These are phyloP conservation scores for Acanthis flammea DNA, from an alignment of 2,797 vertebrate genomes.

Conservation along the genomic window DNA sequence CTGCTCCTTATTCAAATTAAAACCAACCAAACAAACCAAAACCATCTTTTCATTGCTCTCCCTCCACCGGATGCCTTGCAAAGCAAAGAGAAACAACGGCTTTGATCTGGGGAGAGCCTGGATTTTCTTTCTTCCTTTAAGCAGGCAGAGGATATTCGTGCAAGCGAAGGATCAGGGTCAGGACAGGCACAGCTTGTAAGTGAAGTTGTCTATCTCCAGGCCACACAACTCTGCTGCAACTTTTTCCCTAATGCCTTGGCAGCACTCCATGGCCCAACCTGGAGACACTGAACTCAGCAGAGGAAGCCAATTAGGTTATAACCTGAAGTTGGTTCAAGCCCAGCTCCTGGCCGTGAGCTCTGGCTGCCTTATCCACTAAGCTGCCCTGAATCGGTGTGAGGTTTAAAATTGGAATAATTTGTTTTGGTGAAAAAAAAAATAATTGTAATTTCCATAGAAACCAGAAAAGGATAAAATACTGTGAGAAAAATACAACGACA, in stretches of 20 bases:
- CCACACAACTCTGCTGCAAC: neutral
- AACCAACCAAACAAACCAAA: neutral
- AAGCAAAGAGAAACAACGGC: neutral
- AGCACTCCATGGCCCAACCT: neutral
- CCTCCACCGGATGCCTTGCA: neutral
- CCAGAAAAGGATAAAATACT: neutral
- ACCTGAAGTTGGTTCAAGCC: conserved; percentile 38
- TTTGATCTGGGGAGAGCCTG: neutral
- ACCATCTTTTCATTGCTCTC: neutral
- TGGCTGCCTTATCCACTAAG: neutral
- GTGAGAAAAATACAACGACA: neutral
- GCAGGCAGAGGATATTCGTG: neutral
- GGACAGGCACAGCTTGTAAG: conserved; percentile 11
- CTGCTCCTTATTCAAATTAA: neutral
- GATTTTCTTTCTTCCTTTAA: conserved; percentile 26
- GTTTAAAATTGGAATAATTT: neutral
- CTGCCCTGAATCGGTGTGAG: neutral
- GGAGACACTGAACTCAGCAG: neutral
- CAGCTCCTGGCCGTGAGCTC: neutral
- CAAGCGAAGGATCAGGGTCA: conserved; percentile 17
- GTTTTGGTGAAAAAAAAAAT: neutral
- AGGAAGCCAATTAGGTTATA: conserved; percentile 60
- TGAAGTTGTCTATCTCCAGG: conserved; percentile 27
- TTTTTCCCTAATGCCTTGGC: conserved; percentile 39
- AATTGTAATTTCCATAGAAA: neutral